Conservation (phyloP, 2,113 vertebrate genomes). For the Spilogale gracilis region DNA sequence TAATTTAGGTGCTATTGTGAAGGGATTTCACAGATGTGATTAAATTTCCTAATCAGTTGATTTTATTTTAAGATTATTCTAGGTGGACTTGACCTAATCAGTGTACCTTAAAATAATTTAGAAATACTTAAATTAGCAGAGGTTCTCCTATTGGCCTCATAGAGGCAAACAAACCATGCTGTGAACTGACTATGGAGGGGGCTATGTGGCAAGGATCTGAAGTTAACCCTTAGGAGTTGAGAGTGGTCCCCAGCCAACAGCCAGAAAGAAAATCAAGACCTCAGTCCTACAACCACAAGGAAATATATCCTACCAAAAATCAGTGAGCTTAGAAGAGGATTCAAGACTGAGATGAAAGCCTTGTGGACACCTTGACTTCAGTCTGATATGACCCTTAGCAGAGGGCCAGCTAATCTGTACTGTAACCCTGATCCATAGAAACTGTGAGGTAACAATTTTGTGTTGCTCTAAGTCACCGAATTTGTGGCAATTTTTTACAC, state of each 20-base stretch:
- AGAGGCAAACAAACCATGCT: constrained; percentile 5
- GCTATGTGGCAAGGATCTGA: not conserved
- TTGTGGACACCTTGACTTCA: not conserved
- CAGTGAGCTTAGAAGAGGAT: not conserved
- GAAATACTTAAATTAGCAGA: not conserved
- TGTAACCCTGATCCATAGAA: not conserved
- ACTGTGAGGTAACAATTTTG: not conserved
- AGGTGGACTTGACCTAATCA: not conserved
- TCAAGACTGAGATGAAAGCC: not conserved
- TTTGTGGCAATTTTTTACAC: constrained; percentile 14
- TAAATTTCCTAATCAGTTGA: not conserved
- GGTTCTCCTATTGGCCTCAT: not conserved
- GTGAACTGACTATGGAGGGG: not conserved
- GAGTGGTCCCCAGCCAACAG: not conserved
- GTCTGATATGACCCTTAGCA: not conserved
- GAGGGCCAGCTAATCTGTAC: not conserved
- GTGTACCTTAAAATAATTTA: not conserved
- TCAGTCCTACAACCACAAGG: not conserved
- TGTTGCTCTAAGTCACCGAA: constrained; percentile 36
- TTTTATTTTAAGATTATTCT: not conserved
- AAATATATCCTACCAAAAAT: not conserved
- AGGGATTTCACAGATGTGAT: constrained; percentile 1
- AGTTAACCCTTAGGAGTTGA: not conserved
- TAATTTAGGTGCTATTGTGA: not conserved
- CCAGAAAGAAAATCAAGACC: not conserved